Evolutionary conservation across 2,888 invertebrate genomes (phyloP).

Genomic region (Cheilosia pagana): DNA sequence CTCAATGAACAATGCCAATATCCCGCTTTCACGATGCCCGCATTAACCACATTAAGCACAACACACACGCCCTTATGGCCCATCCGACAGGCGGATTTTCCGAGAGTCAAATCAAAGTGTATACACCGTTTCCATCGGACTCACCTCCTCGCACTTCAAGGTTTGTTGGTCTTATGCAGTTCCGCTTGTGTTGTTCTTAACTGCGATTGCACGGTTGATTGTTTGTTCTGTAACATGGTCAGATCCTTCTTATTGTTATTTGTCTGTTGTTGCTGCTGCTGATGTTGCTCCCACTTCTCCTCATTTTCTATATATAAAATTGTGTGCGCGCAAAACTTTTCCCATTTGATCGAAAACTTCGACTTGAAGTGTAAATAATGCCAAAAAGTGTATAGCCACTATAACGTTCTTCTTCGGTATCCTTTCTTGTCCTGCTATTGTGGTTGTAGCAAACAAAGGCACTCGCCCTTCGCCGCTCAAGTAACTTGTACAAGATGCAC

Average conservation of each 20-base stretch:
- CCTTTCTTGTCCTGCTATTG: conserved; percentile 14
- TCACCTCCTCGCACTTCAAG: not conserved
- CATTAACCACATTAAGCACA: conserved; percentile 2
- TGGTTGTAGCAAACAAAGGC: conserved; percentile 48
- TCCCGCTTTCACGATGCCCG: not conserved
- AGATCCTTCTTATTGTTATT: conserved; percentile 55
- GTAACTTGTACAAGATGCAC: conserved; percentile 48
- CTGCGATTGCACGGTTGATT: conserved; percentile 66
- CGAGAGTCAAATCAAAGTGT: conserved; percentile 40
- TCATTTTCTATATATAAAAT: conserved; percentile 31
- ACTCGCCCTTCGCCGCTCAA: conserved; percentile 1
- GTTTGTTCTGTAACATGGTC: conserved; percentile 64
- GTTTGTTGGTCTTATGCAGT: conserved; percentile 50
- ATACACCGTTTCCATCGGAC: not conserved
- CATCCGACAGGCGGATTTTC: conserved; percentile 11
- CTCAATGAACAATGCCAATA: conserved; percentile 6
- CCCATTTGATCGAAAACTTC: conserved; percentile 73
- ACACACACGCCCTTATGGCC: not conserved
- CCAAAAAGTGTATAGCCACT: conserved; percentile 39
- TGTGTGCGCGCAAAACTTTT: conserved; percentile 63
- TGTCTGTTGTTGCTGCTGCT: conserved; percentile 43
- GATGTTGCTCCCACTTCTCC: not conserved
- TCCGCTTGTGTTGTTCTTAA: conserved; percentile 60
- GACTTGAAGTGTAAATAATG: conserved; percentile 71
- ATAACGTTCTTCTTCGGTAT: not conserved